These are phyloP conservation scores for Drosophila yooni DNA, from an alignment of 2,888 invertebrate genomes.

Conservation along the genomic window DNA sequence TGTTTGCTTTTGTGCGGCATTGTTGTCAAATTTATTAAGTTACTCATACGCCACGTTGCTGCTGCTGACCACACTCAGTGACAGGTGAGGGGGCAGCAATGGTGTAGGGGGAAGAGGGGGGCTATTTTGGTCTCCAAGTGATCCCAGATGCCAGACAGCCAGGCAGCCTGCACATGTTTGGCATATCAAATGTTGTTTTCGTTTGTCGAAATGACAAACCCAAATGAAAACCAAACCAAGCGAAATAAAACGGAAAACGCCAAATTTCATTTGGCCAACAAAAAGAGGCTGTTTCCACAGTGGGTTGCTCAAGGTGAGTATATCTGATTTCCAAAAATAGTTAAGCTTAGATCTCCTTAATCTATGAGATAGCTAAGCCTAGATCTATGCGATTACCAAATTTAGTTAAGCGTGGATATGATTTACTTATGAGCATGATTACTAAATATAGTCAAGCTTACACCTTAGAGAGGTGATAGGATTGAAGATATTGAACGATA, in stretches of 20 bases:
- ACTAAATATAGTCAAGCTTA: neutral
- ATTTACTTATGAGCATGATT: neutral
- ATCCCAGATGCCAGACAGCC: slow-evolving; percentile 8
- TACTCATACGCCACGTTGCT: slow-evolving; percentile 73
- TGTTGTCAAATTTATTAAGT: slow-evolving; percentile 81
- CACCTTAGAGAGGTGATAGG: too few relatives aligned
- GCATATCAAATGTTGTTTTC: slow-evolving; percentile 70
- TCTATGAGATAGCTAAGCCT: neutral
- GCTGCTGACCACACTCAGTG: slow-evolving; percentile 35
- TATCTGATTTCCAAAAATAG: neutral
- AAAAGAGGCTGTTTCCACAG: slow-evolving; percentile 15
- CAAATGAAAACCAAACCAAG: slow-evolving; percentile 49
- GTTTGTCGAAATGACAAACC: slow-evolving; percentile 68
- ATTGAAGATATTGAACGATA: neutral
- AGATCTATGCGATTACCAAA: neutral
- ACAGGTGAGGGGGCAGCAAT: slow-evolving; percentile 28
- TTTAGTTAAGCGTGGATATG: neutral
- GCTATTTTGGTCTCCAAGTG: slow-evolving; percentile 23
- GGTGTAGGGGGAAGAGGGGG: neutral
- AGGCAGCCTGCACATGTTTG: slow-evolving; percentile 53
- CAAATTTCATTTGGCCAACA: slow-evolving; percentile 24
- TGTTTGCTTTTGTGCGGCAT: slow-evolving; percentile 73
- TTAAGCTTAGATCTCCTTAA: neutral
- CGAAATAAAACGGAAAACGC: slow-evolving; percentile 35
- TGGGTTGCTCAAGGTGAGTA: neutral